These are phyloP conservation scores for Listronotus bonariensis DNA, from an alignment of 1,140 invertebrate genomes.

Conservation along the genomic window DNA sequence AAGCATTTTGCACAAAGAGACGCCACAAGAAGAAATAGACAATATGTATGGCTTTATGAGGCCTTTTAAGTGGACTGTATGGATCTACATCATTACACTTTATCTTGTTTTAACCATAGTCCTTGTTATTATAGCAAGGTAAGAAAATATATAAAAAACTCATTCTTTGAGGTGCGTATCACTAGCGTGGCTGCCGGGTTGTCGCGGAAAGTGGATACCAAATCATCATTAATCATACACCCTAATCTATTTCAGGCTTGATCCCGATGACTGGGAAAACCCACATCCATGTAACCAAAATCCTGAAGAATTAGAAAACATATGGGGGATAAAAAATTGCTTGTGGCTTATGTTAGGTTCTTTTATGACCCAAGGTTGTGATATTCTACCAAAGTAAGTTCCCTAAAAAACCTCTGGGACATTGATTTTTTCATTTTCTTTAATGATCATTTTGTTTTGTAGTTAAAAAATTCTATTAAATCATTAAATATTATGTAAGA, in stretches of 20 bases:
- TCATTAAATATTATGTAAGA: too few species aligned
- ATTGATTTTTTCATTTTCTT: not conserved
- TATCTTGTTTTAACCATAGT: slow-evolving; percentile 77
- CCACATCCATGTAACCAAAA: slow-evolving; percentile 83
- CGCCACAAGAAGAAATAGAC: slow-evolving; percentile 69
- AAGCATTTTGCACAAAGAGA: slow-evolving; percentile 78
- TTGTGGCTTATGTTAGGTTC: slow-evolving; percentile 80
- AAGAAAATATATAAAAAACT: not conserved
- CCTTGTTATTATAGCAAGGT: slow-evolving; percentile 39
- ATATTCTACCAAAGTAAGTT: slow-evolving; percentile 76
- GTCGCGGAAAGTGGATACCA: too few species aligned
- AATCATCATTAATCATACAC: too few species aligned
- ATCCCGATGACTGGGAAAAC: slow-evolving; percentile 87
- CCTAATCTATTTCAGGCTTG: slow-evolving; percentile 63
- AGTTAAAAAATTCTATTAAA: too few species aligned
- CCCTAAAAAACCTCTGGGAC: not conserved
- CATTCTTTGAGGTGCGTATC: not conserved
- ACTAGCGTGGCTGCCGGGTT: too few species aligned
- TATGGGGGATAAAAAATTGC: slow-evolving; percentile 75
- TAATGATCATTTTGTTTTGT: too few species aligned
- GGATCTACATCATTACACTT: slow-evolving; percentile 88
- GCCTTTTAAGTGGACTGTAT: slow-evolving; percentile 87
- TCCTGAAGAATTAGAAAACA: slow-evolving; percentile 79
- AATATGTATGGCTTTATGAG: slow-evolving; percentile 86
- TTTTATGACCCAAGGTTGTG: slow-evolving; percentile 80